Evolutionary conservation across 1,140 invertebrate species (phyloP).

Genomic region (Eurosta solidaginis): DNA sequence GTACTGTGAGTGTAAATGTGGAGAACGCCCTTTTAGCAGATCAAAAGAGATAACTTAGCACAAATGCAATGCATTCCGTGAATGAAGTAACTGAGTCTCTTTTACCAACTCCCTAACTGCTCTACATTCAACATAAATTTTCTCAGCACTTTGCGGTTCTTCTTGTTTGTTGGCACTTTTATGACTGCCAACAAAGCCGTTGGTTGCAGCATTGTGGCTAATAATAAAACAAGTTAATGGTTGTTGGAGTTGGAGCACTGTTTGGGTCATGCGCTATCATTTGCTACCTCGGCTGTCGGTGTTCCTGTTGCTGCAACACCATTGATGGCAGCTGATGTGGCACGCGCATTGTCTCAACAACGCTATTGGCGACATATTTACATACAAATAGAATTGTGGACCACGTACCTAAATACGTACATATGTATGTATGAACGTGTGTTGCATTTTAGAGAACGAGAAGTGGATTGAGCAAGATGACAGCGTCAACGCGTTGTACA

Average conservation of each 20-base stretch:
- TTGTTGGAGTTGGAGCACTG: neutral
- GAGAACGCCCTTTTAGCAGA: neutral
- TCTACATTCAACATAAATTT: neutral
- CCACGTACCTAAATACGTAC: too few species aligned
- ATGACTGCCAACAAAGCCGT: neutral
- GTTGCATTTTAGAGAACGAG: neutral
- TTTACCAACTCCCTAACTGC: neutral
- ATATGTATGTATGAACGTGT: too few species aligned
- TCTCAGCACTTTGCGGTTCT: constrained; percentile 4
- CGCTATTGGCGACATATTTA: too few species aligned
- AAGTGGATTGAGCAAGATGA: neutral
- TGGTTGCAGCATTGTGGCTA: neutral
- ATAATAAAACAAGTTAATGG: neutral
- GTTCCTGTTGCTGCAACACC: neutral
- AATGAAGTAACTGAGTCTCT: neutral
- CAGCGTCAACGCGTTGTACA: neutral
- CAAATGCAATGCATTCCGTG: neutral
- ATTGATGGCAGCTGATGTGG: constrained; percentile 17
- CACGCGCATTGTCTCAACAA: neutral
- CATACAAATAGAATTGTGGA: too few species aligned
- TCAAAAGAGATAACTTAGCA: neutral
- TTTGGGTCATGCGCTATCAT: neutral
- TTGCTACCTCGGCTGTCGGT: too few species aligned
- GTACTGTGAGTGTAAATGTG: neutral
- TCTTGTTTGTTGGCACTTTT: constrained; percentile 27